phyloP scores from a whole-genome alignment of 2,113 vertebrate species.

The Poeciliopsis retropinna region DNA sequence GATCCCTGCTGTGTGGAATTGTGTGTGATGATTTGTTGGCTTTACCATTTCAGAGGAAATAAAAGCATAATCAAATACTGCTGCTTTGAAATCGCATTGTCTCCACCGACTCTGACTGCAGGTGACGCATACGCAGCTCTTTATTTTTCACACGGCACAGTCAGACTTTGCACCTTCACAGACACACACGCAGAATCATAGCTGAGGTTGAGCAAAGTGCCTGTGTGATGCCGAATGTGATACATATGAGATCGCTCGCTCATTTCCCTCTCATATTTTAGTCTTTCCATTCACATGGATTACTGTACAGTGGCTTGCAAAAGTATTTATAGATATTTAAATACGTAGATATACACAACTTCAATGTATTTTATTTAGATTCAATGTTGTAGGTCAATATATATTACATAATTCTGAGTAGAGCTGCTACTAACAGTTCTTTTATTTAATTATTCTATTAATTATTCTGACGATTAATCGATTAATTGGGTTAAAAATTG shows the following conservation, averaged over 20 bases:
- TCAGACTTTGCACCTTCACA: slow-evolving; percentile 20
- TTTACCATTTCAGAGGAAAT: slow-evolving; percentile 1
- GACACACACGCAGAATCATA: slow-evolving; percentile 6
- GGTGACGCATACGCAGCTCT: neutral
- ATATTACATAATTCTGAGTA: neutral
- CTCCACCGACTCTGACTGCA: neutral
- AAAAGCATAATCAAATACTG: slow-evolving; percentile 31
- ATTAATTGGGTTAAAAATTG: too few species aligned
- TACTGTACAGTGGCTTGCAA: neutral
- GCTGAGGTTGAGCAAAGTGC: neutral
- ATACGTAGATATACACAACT: neutral
- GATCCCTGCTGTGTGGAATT: neutral
- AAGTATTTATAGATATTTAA: neutral
- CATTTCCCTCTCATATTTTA: neutral
- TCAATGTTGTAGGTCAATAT: neutral
- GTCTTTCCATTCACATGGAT: neutral
- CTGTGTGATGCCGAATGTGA: neutral
- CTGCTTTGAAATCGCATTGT: slow-evolving; percentile 23
- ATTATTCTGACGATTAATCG: too few species aligned
- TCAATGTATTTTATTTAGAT: neutral
- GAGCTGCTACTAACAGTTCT: too few species aligned
- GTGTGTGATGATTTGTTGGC: slow-evolving; percentile 17
- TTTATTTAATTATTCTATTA: too few species aligned
- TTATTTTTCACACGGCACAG: slow-evolving; percentile 22
- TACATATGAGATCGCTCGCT: neutral